These are phyloP conservation scores for Druceiella hillmani DNA, from an alignment of 2,888 invertebrate genomes.

Conservation along the genomic window DNA sequence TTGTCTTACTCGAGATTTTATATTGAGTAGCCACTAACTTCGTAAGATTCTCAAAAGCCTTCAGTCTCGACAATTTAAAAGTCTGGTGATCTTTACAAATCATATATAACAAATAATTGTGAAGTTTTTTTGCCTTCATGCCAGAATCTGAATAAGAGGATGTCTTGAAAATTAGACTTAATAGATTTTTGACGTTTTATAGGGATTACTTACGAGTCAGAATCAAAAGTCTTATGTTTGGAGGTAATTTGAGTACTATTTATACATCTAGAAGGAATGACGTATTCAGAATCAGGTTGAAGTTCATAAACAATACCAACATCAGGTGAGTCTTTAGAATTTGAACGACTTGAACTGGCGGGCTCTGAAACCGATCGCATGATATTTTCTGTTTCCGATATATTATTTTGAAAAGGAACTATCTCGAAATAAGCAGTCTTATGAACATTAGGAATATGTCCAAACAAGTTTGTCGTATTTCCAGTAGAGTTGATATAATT, in stretches of 20 bases:
- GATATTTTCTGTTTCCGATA: constrained; percentile 4
- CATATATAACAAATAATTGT: constrained; percentile 20
- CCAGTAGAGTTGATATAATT: too few species aligned
- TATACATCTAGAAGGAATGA: constrained; percentile 4
- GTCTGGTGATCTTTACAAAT: constrained; percentile 27
- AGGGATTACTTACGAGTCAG: constrained; percentile 7
- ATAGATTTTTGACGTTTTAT: constrained; percentile 9
- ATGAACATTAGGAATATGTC: too few species aligned
- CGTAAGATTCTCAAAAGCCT: constrained; percentile 20
- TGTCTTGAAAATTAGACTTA: constrained; percentile 6
- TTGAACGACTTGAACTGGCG: background rate
- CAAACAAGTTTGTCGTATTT: too few species aligned
- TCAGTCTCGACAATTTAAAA: constrained; percentile 21
- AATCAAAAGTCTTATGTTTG: constrained; percentile 7
- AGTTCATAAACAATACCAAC: constrained; percentile 3
- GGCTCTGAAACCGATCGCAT: constrained; percentile 3
- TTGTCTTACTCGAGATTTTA: constrained; percentile 21
- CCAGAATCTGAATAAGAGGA: constrained; percentile 9
- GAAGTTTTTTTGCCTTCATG: constrained; percentile 7
- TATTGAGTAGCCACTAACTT: constrained; percentile 24
- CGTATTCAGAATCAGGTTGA: background rate
- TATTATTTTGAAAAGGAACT: constrained; percentile 2
- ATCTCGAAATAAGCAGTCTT: too few species aligned
- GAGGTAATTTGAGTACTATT: constrained; percentile 5
- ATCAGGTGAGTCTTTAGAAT: constrained; percentile 3